Base-by-base conservation (phyloP, 2,888 invertebrate genomes). In the Hyalella azteca region DNA sequence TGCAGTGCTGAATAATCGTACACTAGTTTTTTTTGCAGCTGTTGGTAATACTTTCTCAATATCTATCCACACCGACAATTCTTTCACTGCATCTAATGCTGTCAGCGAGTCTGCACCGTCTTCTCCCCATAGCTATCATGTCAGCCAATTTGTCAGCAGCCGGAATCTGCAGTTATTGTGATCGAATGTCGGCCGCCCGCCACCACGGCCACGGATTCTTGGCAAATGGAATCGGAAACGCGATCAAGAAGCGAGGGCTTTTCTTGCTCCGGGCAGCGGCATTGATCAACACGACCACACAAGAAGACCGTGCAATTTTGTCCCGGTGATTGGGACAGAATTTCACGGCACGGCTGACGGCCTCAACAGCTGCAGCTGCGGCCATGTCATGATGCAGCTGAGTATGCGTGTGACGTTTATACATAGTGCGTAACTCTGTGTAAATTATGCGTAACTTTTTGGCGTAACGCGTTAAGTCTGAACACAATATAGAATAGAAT, bases 151-250 rank as follows among this genome's bases (percentile, higher is more conserved):
- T 54, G 54, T 22, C 54, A 54, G 54, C 54, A 54, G 54, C 54
- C 54, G 54, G 54, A 54, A 29, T 54, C 54, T 54, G 54, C 54
- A 54, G 54, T 54, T 54, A 54, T 54, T 54, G 54, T 54, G 54
- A 54, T 54, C 54, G 54, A 54, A 54, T 29, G 54, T 2, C 22
- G 26, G 26, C 13, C 54, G 11, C 54, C 7, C 45, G 26, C n/a
- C n/a, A n/a, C n/a, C n/a, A n/a, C n/a, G n/a, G n/a, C n/a, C n/a
- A 26, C 54, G 54, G 29, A 54, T 54, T 54, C 54, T 29, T 22
- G 54, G 26, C 54, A 54, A 54, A 54, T 54, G 54, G 54, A 54
- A 54, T 54, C 54, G 54, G 54, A 22, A 54, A 54, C 54, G 54
- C 54, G 54, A 54, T 54, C 54, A 54, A 54, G 54, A 54, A 54